These are phyloP conservation scores for Belgica antarctica DNA, from an alignment of 2,888 invertebrate genomes.

Conservation along the genomic window DNA sequence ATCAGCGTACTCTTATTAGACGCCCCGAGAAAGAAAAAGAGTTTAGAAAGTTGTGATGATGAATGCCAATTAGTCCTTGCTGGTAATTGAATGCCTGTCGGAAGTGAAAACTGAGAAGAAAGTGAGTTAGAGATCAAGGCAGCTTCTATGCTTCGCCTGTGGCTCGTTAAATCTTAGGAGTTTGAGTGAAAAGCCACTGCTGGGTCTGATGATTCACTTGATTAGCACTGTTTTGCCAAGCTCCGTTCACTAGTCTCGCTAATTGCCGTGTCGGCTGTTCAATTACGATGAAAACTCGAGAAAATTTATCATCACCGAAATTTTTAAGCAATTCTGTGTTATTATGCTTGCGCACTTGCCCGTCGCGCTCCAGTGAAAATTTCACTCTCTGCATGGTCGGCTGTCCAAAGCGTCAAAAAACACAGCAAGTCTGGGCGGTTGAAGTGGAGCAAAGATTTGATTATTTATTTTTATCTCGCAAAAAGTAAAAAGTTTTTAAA, in stretches of 20 bases:
- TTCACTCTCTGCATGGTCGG: constrained; percentile 26
- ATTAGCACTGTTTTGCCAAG: neutral
- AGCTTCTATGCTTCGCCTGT: too few relatives aligned
- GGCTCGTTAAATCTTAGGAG: too few relatives aligned
- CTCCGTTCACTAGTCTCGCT: too few relatives aligned
- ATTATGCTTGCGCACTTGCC: neutral
- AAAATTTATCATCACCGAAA: neutral
- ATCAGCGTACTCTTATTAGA: too few relatives aligned
- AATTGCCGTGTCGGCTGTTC: too few relatives aligned
- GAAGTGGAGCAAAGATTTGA: constrained; percentile 14
- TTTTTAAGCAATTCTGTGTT: neutral
- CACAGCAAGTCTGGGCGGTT: neutral
- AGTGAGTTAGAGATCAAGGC: neutral
- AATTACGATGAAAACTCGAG: too few relatives aligned
- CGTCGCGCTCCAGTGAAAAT: neutral
- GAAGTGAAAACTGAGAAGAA: neutral
- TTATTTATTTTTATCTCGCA: constrained; percentile 23
- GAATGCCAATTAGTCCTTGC: constrained; percentile 2
- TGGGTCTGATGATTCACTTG: too few relatives aligned
- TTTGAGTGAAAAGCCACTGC: too few relatives aligned
- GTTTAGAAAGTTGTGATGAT: constrained; percentile 1
- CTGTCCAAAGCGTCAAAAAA: neutral
- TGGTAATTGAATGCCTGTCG: neutral
- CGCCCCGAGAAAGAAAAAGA: neutral
- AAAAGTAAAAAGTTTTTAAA: constrained; percentile 17